Evolutionary conservation across 2,113 vertebrate species (phyloP).

Genomic region (Anarhynchus alexandrinus): DNA sequence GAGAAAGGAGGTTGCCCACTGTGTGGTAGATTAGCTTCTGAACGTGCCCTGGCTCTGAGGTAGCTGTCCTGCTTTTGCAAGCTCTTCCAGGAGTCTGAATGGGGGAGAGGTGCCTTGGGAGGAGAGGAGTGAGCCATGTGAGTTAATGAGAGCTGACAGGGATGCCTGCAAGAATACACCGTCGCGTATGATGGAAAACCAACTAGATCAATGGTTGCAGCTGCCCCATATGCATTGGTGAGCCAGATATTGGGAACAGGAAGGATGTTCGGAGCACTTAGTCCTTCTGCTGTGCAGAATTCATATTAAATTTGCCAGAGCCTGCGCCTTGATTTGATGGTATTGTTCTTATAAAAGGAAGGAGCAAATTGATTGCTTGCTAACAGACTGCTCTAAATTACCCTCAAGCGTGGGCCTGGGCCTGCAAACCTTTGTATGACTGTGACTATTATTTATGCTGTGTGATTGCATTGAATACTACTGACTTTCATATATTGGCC

Average conservation of each 20-base stretch:
- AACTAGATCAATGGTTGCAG: not conserved
- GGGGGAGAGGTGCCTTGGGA: not conserved
- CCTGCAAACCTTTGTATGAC: not conserved
- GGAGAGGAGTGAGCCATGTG: not conserved
- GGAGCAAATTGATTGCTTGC: not conserved
- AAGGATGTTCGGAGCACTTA: not conserved
- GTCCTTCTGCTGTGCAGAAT: not conserved
- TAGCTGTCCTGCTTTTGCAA: not conserved
- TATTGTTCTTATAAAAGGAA: not conserved
- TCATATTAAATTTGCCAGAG: not conserved
- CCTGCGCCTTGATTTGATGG: not conserved
- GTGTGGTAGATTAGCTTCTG: not conserved
- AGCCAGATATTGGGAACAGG: not conserved
- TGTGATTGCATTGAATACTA: not conserved
- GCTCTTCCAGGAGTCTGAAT: not conserved
- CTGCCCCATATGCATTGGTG: not conserved
- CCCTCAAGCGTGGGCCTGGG: not conserved
- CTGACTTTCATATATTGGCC: not conserved
- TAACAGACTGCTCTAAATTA: conserved; percentile 8
- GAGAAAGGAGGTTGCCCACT: not conserved
- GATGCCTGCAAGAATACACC: not conserved
- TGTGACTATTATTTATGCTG: not conserved
- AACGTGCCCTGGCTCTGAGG: not conserved
- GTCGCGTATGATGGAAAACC: not conserved
- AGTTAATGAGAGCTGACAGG: not conserved